Percentiles rank a stretch among this genome's conserved stretches.
Evolutionary conservation across 2,797 vertebrate genomes (phyloP).

Genomic region (Microtus agrestis): DNA sequence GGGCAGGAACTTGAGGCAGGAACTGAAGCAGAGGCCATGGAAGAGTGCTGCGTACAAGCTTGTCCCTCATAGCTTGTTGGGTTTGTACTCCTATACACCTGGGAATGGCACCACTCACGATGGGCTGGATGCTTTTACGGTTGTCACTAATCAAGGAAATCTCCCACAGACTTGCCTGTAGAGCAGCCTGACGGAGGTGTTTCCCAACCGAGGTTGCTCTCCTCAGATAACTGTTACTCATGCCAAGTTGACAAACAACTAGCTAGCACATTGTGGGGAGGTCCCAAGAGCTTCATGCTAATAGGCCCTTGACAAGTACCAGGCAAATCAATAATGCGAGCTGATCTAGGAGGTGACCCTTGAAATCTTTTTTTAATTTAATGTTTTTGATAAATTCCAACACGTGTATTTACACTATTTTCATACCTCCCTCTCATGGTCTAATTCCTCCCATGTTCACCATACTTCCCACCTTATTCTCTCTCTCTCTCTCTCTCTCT

Average conservation of each 20-base stretch:
- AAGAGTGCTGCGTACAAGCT: too few relatives aligned
- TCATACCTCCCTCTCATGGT: neutral
- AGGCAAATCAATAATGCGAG: neutral
- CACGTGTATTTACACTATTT: neutral
- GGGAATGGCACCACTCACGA: neutral
- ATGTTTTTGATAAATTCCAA: neutral
- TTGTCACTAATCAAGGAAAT: neutral
- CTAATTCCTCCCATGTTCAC: neutral
- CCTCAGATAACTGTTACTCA: neutral
- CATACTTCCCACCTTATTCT: too few relatives aligned
- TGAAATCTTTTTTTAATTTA: neutral
- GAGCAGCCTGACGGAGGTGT: neutral
- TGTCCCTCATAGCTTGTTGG: neutral
- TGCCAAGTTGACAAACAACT: neutral
- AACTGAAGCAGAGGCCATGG: neutral
- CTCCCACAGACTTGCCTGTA: neutral
- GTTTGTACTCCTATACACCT: neutral
- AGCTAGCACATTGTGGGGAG: neutral
- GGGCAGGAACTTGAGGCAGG: neutral
- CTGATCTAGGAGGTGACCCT: neutral
- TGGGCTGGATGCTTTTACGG: too few relatives aligned
- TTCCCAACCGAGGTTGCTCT: neutral
- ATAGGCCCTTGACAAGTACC: neutral
- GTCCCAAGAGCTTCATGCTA: neutral
- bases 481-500: neutral